A percentile compares a stretch with the other conserved stretches of the same genome.
Conservation (phyloP, 92 coral and sea anemone genomes). For the Palythoa grandis region DNA sequence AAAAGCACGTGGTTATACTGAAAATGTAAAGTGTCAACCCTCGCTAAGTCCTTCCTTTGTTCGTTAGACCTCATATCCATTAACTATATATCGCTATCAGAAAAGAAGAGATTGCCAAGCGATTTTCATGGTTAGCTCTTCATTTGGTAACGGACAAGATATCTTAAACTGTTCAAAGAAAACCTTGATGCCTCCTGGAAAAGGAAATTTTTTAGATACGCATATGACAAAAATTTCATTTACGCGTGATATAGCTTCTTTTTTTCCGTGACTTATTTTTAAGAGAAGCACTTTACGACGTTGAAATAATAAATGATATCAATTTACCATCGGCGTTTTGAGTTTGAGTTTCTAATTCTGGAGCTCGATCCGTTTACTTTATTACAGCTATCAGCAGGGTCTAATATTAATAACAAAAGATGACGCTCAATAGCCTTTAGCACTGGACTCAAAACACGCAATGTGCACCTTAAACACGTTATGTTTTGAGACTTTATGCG, state of each 20-base stretch:
- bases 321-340: conserved; percentile 37
- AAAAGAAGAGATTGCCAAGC: conserved; percentile 12
- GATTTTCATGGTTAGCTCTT: conserved; percentile 22
- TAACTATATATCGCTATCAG: conserved; percentile 18
- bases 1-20: conserved; percentile 14
- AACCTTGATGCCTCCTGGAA: neutral
- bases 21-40: neutral
- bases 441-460: conserved; percentile 13
- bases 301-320: neutral
- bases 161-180: conserved; percentile 38
- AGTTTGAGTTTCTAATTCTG: conserved; percentile 27
- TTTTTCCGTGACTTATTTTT: neutral
- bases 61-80: conserved; percentile 14
- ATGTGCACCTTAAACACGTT: conserved; percentile 1
- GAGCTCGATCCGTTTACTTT: neutral
- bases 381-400: conserved; percentile 14
- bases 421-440: conserved; percentile 1
- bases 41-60: conserved; percentile 31
- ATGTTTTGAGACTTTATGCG: neutral
- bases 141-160: conserved; percentile 34
- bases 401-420: conserved; percentile 21
- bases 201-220: neutral
- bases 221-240: neutral
- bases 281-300: neutral
- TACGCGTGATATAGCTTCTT: neutral